Evolutionary conservation across 2,113 vertebrate genomes (phyloP), one percentile per base, ranked within the genome.

Genomic region (Sprattus sprattus): DNA sequence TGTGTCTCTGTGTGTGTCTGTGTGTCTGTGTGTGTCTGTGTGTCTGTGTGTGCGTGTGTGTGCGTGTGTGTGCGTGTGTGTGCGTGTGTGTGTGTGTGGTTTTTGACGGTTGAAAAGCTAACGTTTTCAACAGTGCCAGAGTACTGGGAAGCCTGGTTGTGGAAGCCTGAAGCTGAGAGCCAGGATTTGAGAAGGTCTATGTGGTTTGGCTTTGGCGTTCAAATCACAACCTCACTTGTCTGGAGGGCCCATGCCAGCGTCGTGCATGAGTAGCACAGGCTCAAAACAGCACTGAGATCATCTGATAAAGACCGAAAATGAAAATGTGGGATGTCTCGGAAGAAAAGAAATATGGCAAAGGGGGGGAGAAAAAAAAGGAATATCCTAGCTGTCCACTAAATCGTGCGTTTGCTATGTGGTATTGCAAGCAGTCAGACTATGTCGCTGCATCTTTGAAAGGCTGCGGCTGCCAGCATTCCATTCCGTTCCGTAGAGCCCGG

Each of bases 361-460:
- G 39, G 39, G 10, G 13, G 11, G 39, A 16, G 4, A 4, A 3
- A 13, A 28, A 71, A 32, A 39, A 39, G 25, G 25, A 67, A 67
- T 28, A 28, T 11, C 25, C 11, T 11, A 32, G 67, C 28, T 1
- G 28, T 75, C 15, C 64, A 75, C 71, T 75, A 75, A 32, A 75
- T 75, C 20, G 18, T 47, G 57, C 60, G 28, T 57, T 22, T 64
- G 75, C 78, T 87, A 75, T 80, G 86, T 89, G 90, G 90, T 89
- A 91, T 93, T 92, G 87, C 47, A 88, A 87, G 87, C 92, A 86
- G 57, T 88, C 49, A 75, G 8, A 87, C 89, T 90, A 91, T 93
- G 91, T 89, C 86, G 15, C 45, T 81, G 88, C 86, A 85, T 89
- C 90, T 90, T 84, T 87, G 87, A 87, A 92, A 86, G 44, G 22